Evolutionary conservation across 1,140 invertebrate species (phyloP), one percentile per base, ranked within the genome.

Genomic region (Hydropsyche tenuis): DNA sequence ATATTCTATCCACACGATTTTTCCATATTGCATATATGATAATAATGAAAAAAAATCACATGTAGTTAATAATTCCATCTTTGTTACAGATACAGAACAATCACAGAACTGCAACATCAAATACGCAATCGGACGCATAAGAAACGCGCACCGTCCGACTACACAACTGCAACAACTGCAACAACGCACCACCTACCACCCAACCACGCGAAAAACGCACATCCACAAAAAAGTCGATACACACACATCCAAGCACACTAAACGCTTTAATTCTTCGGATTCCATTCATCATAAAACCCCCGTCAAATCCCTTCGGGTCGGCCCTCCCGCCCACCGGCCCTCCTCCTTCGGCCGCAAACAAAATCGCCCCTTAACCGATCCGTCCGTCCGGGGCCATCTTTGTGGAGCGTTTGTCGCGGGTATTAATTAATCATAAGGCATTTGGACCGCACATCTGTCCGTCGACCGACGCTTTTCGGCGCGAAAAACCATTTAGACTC

Each of bases 371-470:
- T 70, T 70, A 70, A 60, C 68, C 68, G 45, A 70, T 70, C 68
- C 68, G 68, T 70, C 68, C 48, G 68, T 25, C 68, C 23, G 37
- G 25, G 65, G 68, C 42, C 68, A 60, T 70, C 68, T 56, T 70
- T 70, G 68, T 70, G 68, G 68, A 70, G 42, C 68, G 68, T 56
- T 70, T 69, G 66, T 69, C 66, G 66, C 68, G 48, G 68, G 68
- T 56, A 68, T 70, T 70, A 70, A 70, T 70, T 70, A 70, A 70
- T 70, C 68, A 70, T 70, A 70, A 70, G 68, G 68, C 68, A 70
- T 70, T 70, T 70, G 45, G 68, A 70, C 68, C 68, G 68, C 68
- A 70, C 68, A 70, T 70, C 68, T 70, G 68, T 70, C 68, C 68
- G 9, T 45, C 53, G 66, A 69, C 66, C n/a, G 66, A 51, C 66